Evolutionary conservation across 2,888 invertebrate species (phyloP).

Genomic region (Camponotus fellah): DNA sequence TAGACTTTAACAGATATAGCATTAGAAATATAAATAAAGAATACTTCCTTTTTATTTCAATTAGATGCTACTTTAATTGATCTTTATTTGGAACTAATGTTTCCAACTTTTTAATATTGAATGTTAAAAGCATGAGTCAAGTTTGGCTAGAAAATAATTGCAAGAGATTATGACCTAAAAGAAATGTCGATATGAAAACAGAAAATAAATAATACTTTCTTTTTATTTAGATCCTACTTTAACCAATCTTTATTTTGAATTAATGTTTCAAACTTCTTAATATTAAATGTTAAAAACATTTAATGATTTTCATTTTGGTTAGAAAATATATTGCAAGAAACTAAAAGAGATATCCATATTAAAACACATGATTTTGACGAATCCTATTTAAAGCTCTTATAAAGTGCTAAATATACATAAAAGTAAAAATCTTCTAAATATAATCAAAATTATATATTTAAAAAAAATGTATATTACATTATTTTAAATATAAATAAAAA

Average conservation of each 20-base stretch:
- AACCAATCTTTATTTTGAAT: not conserved
- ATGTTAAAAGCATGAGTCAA: not conserved
- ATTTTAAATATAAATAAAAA: not conserved
- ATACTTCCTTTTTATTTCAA: not conserved
- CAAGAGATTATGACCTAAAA: not conserved
- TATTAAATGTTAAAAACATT: not conserved
- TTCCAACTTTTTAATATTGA: not conserved
- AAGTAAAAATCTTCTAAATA: not conserved
- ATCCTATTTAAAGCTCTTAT: not conserved
- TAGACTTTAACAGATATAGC: conserved; percentile 9
- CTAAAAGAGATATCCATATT: not conserved
- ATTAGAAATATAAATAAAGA: not conserved
- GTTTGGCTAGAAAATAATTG: not conserved
- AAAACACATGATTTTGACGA: not conserved
- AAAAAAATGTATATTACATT: too few species aligned
- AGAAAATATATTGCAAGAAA: not conserved
- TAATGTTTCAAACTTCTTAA: not conserved
- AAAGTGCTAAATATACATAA: not conserved
- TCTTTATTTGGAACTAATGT: not conserved
- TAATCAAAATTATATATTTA: too few species aligned
- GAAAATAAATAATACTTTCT: not conserved
- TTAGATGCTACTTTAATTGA: not conserved
- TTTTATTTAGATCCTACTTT: not conserved
- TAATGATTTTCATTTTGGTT: not conserved
- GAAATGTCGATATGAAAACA: not conserved